These are phyloP conservation scores for Spodoptera exigua DNA, from an alignment of 2,888 invertebrate genomes.

Conservation along the genomic window DNA sequence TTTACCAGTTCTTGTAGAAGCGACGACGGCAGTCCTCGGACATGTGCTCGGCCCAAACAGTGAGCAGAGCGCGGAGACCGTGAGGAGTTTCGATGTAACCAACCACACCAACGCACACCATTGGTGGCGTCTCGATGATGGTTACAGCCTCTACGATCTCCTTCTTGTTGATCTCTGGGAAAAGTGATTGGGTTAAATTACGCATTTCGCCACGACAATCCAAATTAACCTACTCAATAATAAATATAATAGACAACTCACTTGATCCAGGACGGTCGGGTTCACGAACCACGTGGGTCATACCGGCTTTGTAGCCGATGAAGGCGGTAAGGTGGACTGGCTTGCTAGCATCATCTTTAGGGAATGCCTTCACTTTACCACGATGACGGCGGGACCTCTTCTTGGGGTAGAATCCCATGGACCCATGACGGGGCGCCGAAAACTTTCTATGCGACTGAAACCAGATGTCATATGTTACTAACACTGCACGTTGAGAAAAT, in stretches of 20 bases:
- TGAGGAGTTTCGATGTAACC: constrained; percentile 99
- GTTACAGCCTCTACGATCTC: constrained; percentile 99
- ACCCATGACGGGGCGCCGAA: constrained; percentile 99
- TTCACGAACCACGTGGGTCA: constrained; percentile 99
- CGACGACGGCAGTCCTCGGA: constrained; percentile 99
- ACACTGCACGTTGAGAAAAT: background rate
- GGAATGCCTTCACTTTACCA: constrained; percentile 99
- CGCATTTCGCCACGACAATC: background rate
- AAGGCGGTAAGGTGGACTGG: constrained; percentile 99
- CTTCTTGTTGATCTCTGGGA: constrained; percentile 99
- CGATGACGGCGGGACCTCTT: constrained; percentile 98
- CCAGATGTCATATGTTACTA: background rate
- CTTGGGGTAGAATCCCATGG: constrained; percentile 99
- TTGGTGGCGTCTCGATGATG: constrained; percentile 99
- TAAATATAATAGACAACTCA: constrained; percentile 88
- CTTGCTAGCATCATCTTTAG: constrained; percentile 98
- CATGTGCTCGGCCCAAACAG: constrained; percentile 99
- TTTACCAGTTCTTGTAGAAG: constrained; percentile 99
- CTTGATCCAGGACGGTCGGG: constrained; percentile 99
- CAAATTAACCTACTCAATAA: background rate
- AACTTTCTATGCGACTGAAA: constrained; percentile 99
- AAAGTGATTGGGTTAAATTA: background rate
- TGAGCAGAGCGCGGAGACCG: constrained; percentile 97
- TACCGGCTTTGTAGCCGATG: constrained; percentile 99
- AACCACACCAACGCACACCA: constrained; percentile 99